These are phyloP conservation scores for Gnatocerus cornutus DNA, from an alignment of 2,888 invertebrate species.

Conservation along the genomic window DNA sequence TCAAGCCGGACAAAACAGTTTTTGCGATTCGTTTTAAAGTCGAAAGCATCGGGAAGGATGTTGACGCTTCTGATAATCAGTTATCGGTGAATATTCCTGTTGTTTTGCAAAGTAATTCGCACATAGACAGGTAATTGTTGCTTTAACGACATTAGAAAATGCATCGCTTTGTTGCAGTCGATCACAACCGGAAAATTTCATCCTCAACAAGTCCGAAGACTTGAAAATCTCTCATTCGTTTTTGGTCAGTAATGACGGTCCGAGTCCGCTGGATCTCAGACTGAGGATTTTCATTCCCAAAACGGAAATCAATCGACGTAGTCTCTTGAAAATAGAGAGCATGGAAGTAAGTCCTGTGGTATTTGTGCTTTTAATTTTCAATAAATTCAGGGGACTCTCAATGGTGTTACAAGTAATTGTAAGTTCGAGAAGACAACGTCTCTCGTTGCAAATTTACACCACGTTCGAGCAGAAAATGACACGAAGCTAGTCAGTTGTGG, in stretches of 20 bases:
- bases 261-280: conserved; percentile 53
- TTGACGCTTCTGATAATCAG: conserved; percentile 55
- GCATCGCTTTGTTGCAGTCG: conserved; percentile 11
- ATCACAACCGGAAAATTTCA: conserved; percentile 15
- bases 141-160: conserved; percentile 2
- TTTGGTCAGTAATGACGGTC: conserved; percentile 55
- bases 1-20: conserved; percentile 45
- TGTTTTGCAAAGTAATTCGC: conserved; percentile 53
- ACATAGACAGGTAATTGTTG: conserved; percentile 61
- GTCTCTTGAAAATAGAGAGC: conserved; percentile 40
- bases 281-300: conserved; percentile 38
- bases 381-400: conserved; percentile 10
- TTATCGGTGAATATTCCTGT: conserved; percentile 54
- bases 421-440: neutral
- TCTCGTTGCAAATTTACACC: neutral
- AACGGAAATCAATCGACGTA: neutral
- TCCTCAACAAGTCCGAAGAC: conserved; percentile 18
- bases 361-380: neutral
- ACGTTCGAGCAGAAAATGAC: neutral
- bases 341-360: conserved; percentile 38
- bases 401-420: conserved; percentile 12
- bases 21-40: conserved; percentile 57
- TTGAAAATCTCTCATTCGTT: conserved; percentile 21
- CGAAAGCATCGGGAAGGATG: conserved; percentile 59
- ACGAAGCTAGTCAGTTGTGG: conserved; percentile 42